Evolutionary conservation across 2,113 vertebrate genomes (phyloP).

Genomic region (Cranoglanis bouderius): DNA sequence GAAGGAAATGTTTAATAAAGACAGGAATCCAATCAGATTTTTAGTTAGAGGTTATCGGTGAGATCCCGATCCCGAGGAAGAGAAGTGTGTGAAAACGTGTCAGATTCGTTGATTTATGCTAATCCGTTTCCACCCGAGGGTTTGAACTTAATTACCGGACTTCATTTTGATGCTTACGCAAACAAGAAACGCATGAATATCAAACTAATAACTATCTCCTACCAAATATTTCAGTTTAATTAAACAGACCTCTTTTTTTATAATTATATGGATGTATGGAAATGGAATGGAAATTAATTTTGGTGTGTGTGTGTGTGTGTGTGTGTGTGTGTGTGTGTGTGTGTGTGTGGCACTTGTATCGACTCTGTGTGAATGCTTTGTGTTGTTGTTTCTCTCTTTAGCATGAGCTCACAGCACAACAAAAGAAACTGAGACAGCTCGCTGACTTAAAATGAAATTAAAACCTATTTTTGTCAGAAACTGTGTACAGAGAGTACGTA

Average conservation of each 20-base stretch:
- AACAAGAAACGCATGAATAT: not conserved
- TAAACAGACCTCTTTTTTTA: not conserved
- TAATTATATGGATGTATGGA: slow-evolving; percentile 6
- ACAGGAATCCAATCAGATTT: not conserved
- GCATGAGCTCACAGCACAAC: not conserved
- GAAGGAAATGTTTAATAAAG: not conserved
- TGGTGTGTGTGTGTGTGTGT: slow-evolving; percentile 8
- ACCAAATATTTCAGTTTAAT: not conserved
- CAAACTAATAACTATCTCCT: not conserved
- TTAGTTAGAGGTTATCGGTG: not conserved
- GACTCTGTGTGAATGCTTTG: not conserved
- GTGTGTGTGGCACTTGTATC: not conserved
- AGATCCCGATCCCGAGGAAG: not conserved
- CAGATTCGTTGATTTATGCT: not conserved
- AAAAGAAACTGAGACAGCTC: not conserved
- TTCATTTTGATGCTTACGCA: not conserved
- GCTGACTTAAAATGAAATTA: not conserved
- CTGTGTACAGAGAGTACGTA: not conserved
- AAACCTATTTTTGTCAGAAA: not conserved
- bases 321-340: slow-evolving; percentile 11
- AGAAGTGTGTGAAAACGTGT: not conserved
- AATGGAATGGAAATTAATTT: not conserved
- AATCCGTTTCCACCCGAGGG: not conserved
- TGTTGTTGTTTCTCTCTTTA: not conserved
- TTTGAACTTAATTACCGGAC: not conserved